phyloP scores from a whole-genome alignment of 1,140 invertebrate species.

The Drosophila trapezifrons region DNA sequence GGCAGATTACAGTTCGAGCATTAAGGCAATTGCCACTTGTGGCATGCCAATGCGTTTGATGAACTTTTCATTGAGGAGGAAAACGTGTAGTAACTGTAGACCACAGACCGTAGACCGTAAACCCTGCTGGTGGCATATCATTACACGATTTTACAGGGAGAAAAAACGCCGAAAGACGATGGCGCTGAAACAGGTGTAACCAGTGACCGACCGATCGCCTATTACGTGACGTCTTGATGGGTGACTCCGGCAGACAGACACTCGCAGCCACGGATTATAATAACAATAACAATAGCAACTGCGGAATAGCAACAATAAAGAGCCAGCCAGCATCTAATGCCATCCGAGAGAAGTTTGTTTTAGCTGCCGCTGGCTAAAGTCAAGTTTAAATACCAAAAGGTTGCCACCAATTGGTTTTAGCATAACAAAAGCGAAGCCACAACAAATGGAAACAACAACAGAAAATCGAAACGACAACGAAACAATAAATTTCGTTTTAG shows the following conservation, averaged over 20 bases:
- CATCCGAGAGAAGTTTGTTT: conserved; percentile 49
- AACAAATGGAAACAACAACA: conserved; percentile 32
- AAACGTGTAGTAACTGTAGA: conserved; percentile 46
- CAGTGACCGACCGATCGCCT: conserved; percentile 64
- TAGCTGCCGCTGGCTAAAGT: conserved; percentile 47
- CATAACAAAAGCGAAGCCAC: conserved; percentile 58
- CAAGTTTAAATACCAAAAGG: conserved; percentile 66
- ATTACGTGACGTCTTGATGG: conserved; percentile 73
- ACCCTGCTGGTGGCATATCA: conserved; percentile 72
- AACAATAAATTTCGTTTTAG: conserved; percentile 65
- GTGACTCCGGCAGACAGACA: conserved; percentile 44
- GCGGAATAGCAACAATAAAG: conserved; percentile 4
- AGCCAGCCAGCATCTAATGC: conserved; percentile 30
- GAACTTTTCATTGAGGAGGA: conserved; percentile 62
- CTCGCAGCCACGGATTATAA: conserved; percentile 60
- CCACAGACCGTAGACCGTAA: conserved; percentile 21
- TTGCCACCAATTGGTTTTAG: conserved; percentile 59
- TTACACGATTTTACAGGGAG: conserved; percentile 57
- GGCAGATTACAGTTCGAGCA: conserved; percentile 26
- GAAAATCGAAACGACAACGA: conserved; percentile 21
- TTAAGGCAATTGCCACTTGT: conserved; percentile 40
- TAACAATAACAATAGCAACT: conserved; percentile 44
- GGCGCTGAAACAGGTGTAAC: conserved; percentile 75
- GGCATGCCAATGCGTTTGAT: conserved; percentile 69
- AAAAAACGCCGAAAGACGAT: conserved; percentile 21